Evolutionary conservation across 2,888 invertebrate species (phyloP).

Genomic region (Neoaliturus tenellus): DNA sequence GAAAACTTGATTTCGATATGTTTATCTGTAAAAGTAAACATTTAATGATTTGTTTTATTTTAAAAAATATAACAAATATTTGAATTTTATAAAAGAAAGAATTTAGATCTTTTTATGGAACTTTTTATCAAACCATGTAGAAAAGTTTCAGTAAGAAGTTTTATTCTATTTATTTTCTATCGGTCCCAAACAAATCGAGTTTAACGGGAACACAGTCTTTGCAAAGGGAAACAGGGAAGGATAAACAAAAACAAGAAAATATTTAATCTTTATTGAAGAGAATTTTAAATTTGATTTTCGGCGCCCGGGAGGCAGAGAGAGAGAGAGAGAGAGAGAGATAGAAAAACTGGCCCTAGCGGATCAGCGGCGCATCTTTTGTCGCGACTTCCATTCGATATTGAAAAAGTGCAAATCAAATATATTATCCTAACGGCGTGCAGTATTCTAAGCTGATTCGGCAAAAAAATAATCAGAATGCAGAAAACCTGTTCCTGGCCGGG

Average conservation of each 20-base stretch:
- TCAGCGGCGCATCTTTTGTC: constrained; percentile 41
- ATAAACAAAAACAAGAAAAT: constrained; percentile 10
- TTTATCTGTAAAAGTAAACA: no score
- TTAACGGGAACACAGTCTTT: not conserved
- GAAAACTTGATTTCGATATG: no score
- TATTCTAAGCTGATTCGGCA: constrained; percentile 34
- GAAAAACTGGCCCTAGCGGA: constrained; percentile 21
- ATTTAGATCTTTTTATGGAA: no score
- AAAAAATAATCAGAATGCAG: constrained; percentile 52
- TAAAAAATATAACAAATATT: no score
- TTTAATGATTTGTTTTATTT: no score
- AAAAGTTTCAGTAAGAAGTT: no score
- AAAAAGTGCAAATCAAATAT: constrained; percentile 52
- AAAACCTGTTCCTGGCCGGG: constrained; percentile 42
- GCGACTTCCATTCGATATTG: constrained; percentile 36
- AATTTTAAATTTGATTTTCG: constrained; percentile 48
- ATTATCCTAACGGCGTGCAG: constrained; percentile 40
- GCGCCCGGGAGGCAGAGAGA: not conserved
- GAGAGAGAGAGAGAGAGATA: no score
- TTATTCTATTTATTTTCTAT: no score
- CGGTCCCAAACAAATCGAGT: not conserved
- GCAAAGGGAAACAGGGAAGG: not conserved
- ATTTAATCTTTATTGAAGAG: constrained; percentile 24
- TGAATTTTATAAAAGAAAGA: no score
- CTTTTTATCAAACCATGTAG: no score